Conservation (phyloP, 2,113 vertebrate genomes). For the Rynchops niger region DNA sequence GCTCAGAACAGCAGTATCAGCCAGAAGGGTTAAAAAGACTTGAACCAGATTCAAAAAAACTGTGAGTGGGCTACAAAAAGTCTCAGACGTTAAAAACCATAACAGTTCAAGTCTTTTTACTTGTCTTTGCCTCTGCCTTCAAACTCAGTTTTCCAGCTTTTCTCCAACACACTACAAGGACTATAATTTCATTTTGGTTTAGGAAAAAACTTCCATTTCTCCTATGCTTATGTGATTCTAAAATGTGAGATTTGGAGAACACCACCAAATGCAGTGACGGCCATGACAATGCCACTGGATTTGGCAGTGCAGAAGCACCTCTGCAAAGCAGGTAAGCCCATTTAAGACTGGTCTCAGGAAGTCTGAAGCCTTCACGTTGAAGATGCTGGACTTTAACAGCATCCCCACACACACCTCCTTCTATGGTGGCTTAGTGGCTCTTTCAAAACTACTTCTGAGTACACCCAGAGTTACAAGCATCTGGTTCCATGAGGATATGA, state of each 20-base stretch:
- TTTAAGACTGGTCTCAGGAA: background rate
- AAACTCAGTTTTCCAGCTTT: background rate
- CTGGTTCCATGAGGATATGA: background rate
- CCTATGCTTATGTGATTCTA: background rate
- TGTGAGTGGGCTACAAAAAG: background rate
- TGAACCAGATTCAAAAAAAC: background rate
- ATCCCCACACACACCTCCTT: background rate
- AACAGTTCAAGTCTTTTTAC: background rate
- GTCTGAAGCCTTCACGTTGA: background rate
- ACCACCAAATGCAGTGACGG: background rate
- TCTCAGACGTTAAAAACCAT: background rate
- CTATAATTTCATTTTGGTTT: background rate
- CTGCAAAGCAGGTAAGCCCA: background rate
- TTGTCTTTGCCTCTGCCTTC: background rate
- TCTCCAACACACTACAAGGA: background rate
- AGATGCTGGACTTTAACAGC: background rate
- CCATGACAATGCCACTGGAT: background rate
- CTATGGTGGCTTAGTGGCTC: background rate
- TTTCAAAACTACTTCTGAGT: background rate
- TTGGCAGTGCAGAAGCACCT: background rate
- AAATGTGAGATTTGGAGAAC: background rate
- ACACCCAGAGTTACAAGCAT: background rate
- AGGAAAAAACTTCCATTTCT: background rate
- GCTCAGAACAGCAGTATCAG: background rate
- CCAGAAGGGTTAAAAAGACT: background rate